These are phyloP conservation scores for Agapornis canus DNA, from an alignment of 2,797 vertebrate genomes.

Conservation along the genomic window DNA sequence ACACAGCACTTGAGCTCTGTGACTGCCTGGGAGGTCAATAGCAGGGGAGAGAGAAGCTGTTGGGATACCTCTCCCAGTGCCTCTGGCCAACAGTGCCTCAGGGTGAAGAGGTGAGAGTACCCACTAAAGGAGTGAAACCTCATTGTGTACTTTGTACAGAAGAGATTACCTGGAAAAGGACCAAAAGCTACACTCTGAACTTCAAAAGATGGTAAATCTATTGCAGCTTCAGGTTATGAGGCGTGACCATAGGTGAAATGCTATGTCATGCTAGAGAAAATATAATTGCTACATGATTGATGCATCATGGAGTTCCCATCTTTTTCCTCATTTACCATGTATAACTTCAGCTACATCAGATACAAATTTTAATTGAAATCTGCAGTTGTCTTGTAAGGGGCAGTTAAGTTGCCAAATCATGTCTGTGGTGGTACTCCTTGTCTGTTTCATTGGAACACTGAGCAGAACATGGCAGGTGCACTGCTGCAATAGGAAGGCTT, in stretches of 20 bases:
- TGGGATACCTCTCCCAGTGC: fast-evolving
- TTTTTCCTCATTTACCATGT: neutral
- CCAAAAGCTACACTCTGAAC: neutral
- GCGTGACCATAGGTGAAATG: neutral
- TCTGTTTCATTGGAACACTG: neutral
- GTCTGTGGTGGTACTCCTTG: neutral
- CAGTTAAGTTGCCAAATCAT: too few relatives aligned
- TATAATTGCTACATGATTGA: fast-evolving
- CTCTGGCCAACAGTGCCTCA: neutral
- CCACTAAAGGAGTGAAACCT: neutral
- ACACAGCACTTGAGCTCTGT: neutral
- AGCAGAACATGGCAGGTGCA: neutral
- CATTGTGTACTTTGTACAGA: fast-evolving
- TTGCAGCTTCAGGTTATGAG: neutral
- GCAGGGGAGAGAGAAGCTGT: too few relatives aligned
- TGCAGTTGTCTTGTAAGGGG: neutral
- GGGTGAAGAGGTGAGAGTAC: neutral
- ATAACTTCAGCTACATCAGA: neutral
- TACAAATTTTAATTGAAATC: neutral
- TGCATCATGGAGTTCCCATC: neutral
- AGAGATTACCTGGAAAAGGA: too few relatives aligned
- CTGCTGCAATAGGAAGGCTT: neutral
- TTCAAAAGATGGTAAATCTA: neutral
- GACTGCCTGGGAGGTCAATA: neutral
- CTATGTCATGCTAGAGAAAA: neutral